These are phyloP conservation scores for Tetranychus cinnabarinus DNA, from an alignment of 1,140 invertebrate genomes.

Conservation along the genomic window DNA sequence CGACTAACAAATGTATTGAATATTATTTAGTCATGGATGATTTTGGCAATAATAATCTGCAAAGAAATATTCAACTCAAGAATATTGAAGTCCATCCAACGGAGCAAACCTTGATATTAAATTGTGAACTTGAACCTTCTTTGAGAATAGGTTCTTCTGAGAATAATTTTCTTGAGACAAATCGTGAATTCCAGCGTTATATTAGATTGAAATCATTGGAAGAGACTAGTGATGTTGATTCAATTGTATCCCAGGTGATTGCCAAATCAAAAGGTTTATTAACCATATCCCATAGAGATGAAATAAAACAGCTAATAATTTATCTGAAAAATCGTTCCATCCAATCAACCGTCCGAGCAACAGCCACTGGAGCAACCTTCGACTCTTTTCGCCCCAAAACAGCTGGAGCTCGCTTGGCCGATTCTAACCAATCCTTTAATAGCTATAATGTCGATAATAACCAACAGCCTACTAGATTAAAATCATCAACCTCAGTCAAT, in stretches of 20 bases:
- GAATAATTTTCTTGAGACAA: conserved; percentile 58
- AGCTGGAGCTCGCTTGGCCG: neutral
- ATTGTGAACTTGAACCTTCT: conserved; percentile 65
- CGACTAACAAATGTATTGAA: too few species aligned
- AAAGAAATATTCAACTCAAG: neutral
- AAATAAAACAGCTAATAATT: conserved; percentile 74
- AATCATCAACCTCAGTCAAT: neutral
- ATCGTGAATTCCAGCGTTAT: conserved; percentile 40
- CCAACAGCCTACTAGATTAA: neutral
- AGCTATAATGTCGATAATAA: neutral
- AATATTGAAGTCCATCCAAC: conserved; percentile 62
- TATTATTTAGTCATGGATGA: too few species aligned
- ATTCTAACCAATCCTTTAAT: neutral
- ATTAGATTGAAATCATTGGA: conserved; percentile 63
- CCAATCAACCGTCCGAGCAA: neutral
- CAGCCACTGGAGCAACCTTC: neutral
- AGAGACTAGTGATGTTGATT: conserved; percentile 47
- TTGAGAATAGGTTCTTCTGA: conserved; percentile 49
- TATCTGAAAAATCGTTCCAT: conserved; percentile 54
- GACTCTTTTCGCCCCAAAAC: conserved; percentile 1
- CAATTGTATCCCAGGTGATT: conserved; percentile 59
- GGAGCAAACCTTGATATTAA: conserved; percentile 65
- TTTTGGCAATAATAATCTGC: neutral
- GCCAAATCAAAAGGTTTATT: conserved; percentile 60
- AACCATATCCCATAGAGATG: conserved; percentile 50